Evolutionary conservation across 1,140 invertebrate species (phyloP).

Genomic region (Aradophagus sp.): DNA sequence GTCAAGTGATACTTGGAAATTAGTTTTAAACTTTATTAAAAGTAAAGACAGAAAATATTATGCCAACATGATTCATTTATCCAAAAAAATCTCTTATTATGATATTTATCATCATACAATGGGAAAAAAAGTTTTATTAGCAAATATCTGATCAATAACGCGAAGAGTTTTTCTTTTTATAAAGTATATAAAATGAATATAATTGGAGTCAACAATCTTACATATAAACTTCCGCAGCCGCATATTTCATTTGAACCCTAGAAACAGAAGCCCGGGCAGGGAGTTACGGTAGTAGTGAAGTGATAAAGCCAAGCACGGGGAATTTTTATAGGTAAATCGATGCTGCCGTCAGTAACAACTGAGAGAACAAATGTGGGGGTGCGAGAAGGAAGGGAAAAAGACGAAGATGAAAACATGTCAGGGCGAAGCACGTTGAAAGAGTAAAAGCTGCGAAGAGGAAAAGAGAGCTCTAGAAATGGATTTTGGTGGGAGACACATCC

Average conservation of each 20-base stretch:
- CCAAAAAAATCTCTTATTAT: too few relatives aligned
- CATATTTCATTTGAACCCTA: slow-evolving; percentile 36
- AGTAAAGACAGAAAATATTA: too few relatives aligned
- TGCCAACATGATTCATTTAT: too few relatives aligned
- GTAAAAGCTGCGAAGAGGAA: slow-evolving; percentile 38
- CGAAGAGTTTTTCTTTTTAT: too few relatives aligned
- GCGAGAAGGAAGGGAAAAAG: slow-evolving; percentile 5
- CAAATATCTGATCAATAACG: too few relatives aligned
- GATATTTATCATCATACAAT: too few relatives aligned
- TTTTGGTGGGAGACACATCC: slow-evolving; percentile 1
- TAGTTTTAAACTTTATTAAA: too few relatives aligned
- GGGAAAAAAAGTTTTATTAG: too few relatives aligned
- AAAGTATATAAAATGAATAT: neutral
- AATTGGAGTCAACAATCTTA: neutral
- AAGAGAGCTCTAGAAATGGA: slow-evolving; percentile 43
- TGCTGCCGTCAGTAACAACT: slow-evolving; percentile 62
- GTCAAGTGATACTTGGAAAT: too few relatives aligned
- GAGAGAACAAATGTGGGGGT: slow-evolving; percentile 38
- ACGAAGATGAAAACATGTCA: slow-evolving; percentile 24
- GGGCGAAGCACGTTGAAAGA: slow-evolving; percentile 16
- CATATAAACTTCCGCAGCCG: neutral
- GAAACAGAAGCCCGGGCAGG: slow-evolving; percentile 63
- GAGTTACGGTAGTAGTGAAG: slow-evolving; percentile 68
- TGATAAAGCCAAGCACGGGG: slow-evolving; percentile 67
- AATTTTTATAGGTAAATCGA: slow-evolving; percentile 75